A percentile compares a stretch with the other conserved stretches of the same genome.
phyloP scores from a whole-genome alignment of 2,888 invertebrate species.

The Cantharis lateralis region DNA sequence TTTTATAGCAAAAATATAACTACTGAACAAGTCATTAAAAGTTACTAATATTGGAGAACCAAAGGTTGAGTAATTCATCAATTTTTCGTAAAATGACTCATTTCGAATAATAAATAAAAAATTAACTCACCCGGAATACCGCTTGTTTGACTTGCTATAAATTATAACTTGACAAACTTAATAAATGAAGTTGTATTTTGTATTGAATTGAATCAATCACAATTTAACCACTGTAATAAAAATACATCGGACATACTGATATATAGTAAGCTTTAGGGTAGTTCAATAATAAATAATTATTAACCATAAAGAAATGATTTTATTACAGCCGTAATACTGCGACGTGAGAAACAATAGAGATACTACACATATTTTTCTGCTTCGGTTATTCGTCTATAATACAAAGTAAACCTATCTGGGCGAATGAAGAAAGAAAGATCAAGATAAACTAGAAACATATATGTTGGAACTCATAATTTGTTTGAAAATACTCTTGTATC shows the following conservation, averaged over 20 bases:
- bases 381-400: background rate
- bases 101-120: background rate
- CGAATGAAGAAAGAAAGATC: background rate
- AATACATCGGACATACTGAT: background rate
- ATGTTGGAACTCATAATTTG: background rate
- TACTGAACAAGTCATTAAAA: background rate
- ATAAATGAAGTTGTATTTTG: background rate
- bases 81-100: background rate
- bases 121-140: background rate
- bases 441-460: background rate
- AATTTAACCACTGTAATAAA: background rate
- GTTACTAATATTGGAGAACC: background rate
- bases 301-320: background rate
- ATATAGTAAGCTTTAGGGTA: background rate
- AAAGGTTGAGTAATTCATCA: background rate
- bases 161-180: background rate
- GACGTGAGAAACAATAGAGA: background rate
- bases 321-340: background rate
- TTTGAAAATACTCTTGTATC: background rate
- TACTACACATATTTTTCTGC: background rate
- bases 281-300: background rate
- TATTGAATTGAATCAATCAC: background rate
- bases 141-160: background rate
- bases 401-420: background rate
- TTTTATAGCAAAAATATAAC: background rate